Base-by-base conservation (phyloP, 2,888 invertebrate species). In the Drosophila pullipes region DNA sequence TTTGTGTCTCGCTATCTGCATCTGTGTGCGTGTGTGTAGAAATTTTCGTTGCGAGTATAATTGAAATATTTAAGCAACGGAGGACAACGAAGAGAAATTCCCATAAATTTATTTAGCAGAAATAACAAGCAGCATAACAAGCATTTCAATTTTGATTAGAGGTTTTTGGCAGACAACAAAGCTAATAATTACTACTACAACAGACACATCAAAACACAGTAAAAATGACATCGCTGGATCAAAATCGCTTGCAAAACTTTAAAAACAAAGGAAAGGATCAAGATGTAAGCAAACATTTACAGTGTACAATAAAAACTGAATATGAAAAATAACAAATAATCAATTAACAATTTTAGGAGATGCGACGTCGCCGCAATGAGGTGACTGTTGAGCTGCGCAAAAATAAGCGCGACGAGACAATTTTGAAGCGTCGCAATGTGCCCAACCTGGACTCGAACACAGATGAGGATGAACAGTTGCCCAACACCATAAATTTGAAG, bases 181-280 rank as follows among this genome's bases (percentile, higher is more conserved):
- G 7, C 11, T 58, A 53, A 72, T 4, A 47, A 16, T 44, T 41
- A 58, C 16, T 25, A 25, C 47, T 16, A 47, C 4, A 16, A 22
- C n/a, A 70, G 31, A 68, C 37, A 58, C 31, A 59, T 35, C 47
- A 25, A 52, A n/a, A 77, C 39, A 76, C 64, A 77, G 66, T 64
- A 52, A 91, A 85, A 82, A 91, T 91, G 91, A 91, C 92, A 70
- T 91, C 91, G 82, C 83, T 93, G 79, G 92, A 93, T 68, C 92
- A 92, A 76, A 93, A 96, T 95, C 97, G 98, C 94, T 96, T 97
- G 95, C 97, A 97, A 94, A 97, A 96, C 94, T 98, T 98, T 95
- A 99, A 99, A 96, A 99, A 99, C 95, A 98, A 98, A 95, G 99
- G 99, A 93, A 99, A 99, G 95, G 99, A 99, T 95, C 98, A 98